Conservation (phyloP, 2,113 vertebrate species). For the Pithys albifrons region DNA sequence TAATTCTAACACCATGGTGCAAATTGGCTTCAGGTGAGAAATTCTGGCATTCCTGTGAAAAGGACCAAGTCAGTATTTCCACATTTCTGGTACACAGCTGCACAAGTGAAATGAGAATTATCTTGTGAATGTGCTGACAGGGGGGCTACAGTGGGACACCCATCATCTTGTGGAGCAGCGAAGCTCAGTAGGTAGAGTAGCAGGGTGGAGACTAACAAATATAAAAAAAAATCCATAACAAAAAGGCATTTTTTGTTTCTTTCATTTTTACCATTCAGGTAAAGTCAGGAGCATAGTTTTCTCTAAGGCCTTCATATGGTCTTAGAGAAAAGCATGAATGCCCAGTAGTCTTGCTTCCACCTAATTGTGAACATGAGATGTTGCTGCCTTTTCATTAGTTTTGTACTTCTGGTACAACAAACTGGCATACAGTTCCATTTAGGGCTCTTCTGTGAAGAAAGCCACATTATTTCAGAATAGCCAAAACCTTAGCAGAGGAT, state of each 20-base stretch:
- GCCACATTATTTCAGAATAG: neutral
- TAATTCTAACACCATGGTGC: neutral
- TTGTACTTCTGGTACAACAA: neutral
- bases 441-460: neutral
- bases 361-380: neutral
- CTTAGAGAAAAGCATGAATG: neutral
- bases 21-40: neutral
- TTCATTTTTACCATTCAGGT: neutral
- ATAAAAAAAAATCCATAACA: neutral
- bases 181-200: neutral
- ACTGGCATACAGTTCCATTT: neutral
- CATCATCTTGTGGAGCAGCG: neutral
- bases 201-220: neutral
- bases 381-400: neutral
- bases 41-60: neutral
- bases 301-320: neutral
- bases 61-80: neutral
- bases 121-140: neutral
- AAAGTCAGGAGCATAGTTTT: neutral
- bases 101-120: neutral
- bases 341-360: neutral
- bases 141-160: neutral
- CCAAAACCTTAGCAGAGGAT: neutral
- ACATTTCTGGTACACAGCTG: neutral
- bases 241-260: neutral